A percentile compares a stretch with the other conserved stretches of the same genome.
phyloP scores from a whole-genome alignment of 2,797 vertebrate species.

The Mus minutoides region DNA sequence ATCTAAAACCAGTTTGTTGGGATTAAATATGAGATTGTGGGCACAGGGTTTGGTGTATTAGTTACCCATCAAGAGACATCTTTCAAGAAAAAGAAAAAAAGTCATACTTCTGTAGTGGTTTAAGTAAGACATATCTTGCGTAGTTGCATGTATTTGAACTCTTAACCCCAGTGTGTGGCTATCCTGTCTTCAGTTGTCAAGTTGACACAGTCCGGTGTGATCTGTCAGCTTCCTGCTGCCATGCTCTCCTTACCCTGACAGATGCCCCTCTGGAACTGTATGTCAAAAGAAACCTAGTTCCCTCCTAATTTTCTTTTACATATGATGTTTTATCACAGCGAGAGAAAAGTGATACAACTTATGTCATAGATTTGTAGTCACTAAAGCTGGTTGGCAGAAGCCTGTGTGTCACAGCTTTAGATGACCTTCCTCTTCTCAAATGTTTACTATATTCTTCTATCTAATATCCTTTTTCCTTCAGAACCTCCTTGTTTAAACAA shows the following conservation, averaged over 20 bases:
- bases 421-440: not conserved
- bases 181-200: not conserved
- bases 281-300: not conserved
- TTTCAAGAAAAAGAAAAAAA: not conserved
- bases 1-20: not conserved
- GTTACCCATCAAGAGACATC: not conserved
- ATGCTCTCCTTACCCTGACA: not conserved
- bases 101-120: not conserved
- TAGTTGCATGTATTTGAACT: not conserved
- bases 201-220: not conserved
- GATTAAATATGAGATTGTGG: not conserved
- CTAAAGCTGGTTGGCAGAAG: not conserved
- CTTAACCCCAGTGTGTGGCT: not conserved
- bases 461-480: not conserved
- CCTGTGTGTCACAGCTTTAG: fast-evolving
- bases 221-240: not conserved
- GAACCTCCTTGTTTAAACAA: not conserved
- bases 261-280: not conserved
- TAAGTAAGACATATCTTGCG: too few species aligned
- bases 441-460: too few species aligned
- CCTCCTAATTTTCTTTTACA: not conserved
- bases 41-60: not conserved
- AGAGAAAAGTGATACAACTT: not conserved
- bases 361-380: not conserved
- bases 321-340: not conserved